Conservation (phyloP, 2,113 vertebrate genomes). For the Taurulus bubalis region DNA sequence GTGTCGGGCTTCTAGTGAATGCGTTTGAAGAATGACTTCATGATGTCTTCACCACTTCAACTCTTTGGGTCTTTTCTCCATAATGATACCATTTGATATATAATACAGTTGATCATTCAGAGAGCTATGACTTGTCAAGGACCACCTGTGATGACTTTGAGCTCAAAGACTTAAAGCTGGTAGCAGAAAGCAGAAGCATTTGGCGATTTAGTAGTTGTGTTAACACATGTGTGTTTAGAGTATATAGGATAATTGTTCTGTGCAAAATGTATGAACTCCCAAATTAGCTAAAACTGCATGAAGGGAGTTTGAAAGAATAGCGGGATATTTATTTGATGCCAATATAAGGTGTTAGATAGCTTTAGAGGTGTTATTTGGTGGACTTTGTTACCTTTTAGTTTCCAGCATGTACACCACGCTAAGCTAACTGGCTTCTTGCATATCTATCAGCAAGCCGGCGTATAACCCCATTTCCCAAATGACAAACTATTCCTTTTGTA, state of each 20-base stretch:
- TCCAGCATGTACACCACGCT: not conserved
- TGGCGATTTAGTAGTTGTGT: not conserved
- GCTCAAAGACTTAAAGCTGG: not conserved
- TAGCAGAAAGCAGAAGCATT: not conserved
- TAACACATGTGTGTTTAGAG: not conserved
- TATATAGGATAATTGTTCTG: not conserved
- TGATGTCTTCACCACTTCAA: not conserved
- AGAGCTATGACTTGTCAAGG: not conserved
- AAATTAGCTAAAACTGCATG: not conserved
- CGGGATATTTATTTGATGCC: not conserved
- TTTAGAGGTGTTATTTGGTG: not conserved
- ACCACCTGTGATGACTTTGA: slow-evolving; percentile 28
- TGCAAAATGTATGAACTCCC: not conserved
- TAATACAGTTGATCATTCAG: slow-evolving; percentile 50
- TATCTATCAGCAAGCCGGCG: not conserved
- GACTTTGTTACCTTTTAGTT: not conserved
- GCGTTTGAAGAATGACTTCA: slow-evolving; percentile 9
- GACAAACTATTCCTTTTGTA: not conserved
- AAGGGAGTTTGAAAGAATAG: not conserved
- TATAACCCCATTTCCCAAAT: not conserved
- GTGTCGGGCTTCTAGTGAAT: not conserved
- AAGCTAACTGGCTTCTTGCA: not conserved
- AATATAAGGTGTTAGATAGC: not conserved
- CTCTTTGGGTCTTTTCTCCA: slow-evolving; percentile 28
- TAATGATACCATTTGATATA: slow-evolving; percentile 51